phyloP scores from a whole-genome alignment of 2,888 invertebrate species.

The Melinaea menophilus region DNA sequence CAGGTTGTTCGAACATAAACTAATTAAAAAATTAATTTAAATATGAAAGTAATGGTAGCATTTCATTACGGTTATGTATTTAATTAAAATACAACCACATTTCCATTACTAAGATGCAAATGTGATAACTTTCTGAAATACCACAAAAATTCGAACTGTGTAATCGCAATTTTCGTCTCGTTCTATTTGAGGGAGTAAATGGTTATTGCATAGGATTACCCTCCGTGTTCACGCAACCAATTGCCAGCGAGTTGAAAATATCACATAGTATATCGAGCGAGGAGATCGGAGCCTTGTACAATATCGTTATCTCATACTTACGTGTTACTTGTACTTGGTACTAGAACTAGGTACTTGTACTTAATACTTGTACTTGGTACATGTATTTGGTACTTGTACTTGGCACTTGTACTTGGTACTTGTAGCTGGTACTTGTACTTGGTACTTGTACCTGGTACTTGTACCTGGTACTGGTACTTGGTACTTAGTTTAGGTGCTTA shows the following conservation, averaged over 20 bases:
- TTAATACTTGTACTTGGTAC: too few species aligned
- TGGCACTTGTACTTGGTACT: too few species aligned
- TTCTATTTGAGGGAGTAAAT: constrained; percentile 3
- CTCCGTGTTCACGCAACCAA: not conserved
- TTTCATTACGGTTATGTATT: not conserved
- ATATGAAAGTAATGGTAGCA: not conserved
- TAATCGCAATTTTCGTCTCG: not conserved
- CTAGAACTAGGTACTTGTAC: too few species aligned
- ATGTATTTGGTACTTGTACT: too few species aligned
- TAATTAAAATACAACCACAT: not conserved
- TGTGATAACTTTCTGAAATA: not conserved
- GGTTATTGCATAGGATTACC: not conserved
- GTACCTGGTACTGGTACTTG: too few species aligned
- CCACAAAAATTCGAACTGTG: not conserved
- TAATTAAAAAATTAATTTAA: too few species aligned
- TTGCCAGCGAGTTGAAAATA: not conserved
- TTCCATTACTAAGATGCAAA: not conserved
- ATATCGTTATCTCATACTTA: too few species aligned
- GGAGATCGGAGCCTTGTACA: not conserved
- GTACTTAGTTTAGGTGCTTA: too few species aligned
- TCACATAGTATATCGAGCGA: not conserved
- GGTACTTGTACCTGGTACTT: too few species aligned
- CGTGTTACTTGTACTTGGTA: too few species aligned
- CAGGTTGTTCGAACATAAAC: too few species aligned
- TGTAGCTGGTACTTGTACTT: too few species aligned